Conservation (phyloP, 2,113 vertebrate species). For the Cranoglanis bouderius region DNA sequence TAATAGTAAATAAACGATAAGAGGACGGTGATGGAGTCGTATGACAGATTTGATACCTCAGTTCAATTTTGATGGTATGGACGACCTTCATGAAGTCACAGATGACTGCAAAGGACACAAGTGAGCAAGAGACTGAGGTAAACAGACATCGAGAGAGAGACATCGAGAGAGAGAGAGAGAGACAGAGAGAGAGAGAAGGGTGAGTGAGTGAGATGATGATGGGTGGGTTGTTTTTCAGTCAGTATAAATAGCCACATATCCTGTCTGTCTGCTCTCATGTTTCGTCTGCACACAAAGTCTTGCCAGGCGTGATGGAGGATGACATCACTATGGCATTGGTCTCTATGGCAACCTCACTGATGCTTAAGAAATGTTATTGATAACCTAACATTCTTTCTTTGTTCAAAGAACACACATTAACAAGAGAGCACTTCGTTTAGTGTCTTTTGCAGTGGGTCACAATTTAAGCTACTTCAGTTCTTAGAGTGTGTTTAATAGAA, state of each 20-base stretch:
- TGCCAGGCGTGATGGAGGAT: conserved; percentile 13
- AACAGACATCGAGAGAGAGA: neutral
- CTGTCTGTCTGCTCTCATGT: conserved; percentile 12
- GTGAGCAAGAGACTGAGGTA: neutral
- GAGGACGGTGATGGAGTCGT: neutral
- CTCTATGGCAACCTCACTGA: conserved; percentile 17
- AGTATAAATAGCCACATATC: conserved; percentile 32
- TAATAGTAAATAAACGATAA: too few relatives aligned
- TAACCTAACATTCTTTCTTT: neutral
- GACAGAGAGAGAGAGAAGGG: neutral
- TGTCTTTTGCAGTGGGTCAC: neutral
- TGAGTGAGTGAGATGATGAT: neutral
- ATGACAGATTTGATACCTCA: neutral
- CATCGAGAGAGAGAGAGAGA: neutral
- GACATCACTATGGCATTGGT: conserved; percentile 4
- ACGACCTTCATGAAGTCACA: conserved; percentile 27
- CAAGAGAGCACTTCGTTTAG: neutral
- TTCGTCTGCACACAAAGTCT: conserved; percentile 19
- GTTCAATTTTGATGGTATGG: neutral
- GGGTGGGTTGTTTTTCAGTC: conserved; percentile 18
- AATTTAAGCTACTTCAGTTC: neutral
- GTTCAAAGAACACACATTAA: neutral
- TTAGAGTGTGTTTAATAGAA: neutral
- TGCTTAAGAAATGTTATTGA: conserved; percentile 10
- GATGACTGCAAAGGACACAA: neutral